A percentile compares a stretch with the other conserved stretches of the same genome.
Conservation (phyloP, 1,140 invertebrate genomes). For the Drosophila kanapiae region DNA sequence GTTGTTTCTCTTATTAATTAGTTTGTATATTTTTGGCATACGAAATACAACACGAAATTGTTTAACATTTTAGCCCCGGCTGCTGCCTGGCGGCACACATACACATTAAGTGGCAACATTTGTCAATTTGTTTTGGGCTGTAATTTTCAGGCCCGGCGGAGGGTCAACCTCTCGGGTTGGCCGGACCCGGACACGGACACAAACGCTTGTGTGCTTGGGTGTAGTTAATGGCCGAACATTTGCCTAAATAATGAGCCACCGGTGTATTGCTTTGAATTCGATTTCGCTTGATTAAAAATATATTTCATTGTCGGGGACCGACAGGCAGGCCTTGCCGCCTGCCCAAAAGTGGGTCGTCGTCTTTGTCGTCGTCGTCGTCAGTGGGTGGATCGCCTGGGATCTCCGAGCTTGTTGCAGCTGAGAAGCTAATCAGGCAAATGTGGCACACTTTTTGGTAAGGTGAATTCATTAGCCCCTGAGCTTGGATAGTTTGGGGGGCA, state of each 20-base stretch:
- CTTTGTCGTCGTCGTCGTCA: slow-evolving; percentile 8
- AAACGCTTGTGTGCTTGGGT: slow-evolving; percentile 42
- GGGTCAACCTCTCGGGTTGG: slow-evolving; percentile 21
- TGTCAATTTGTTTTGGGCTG: slow-evolving; percentile 74
- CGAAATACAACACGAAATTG: slow-evolving; percentile 71
- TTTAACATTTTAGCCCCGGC: slow-evolving; percentile 75
- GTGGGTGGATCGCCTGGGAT: slow-evolving; percentile 20
- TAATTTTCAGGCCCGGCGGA: slow-evolving; percentile 30
- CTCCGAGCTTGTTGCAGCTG: slow-evolving; percentile 43
- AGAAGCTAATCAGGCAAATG: slow-evolving; percentile 78
- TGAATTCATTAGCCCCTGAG: slow-evolving; percentile 48
- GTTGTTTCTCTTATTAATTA: slow-evolving; percentile 73
- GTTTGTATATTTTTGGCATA: slow-evolving; percentile 83
- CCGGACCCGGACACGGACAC: slow-evolving; percentile 5
- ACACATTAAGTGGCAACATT: slow-evolving; percentile 80
- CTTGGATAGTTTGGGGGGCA: slow-evolving; percentile 9
- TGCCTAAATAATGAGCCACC: slow-evolving; percentile 82
- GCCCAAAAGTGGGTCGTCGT: slow-evolving; percentile 32
- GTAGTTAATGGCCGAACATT: slow-evolving; percentile 81
- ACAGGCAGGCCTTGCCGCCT: no score
- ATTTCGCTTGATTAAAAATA: slow-evolving; percentile 82
- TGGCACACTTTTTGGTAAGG: slow-evolving; percentile 58
- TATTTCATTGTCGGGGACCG: slow-evolving; percentile 71
- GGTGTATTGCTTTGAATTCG: slow-evolving; percentile 82
- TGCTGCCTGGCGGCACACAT: slow-evolving; percentile 35